Percentiles rank a stretch among this genome's conserved stretches.
These are phyloP conservation scores for Lobophora halterata DNA, from an alignment of 2,888 invertebrate species.

Conservation along the genomic window DNA sequence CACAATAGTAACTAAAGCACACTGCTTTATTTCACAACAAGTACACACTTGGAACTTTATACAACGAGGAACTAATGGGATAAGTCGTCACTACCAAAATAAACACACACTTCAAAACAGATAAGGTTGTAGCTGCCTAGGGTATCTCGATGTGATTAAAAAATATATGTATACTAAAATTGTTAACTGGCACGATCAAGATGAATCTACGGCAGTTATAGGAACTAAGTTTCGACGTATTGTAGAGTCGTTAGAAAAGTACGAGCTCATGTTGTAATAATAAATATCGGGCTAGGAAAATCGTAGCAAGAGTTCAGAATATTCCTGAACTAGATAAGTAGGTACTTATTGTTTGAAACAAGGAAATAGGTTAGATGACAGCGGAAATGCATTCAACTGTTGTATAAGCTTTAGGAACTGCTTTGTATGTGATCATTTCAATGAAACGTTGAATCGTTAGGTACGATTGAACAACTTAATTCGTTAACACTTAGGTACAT, in stretches of 20 bases:
- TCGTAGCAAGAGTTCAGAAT: too few relatives aligned
- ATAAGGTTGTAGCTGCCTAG: slow-evolving; percentile 15
- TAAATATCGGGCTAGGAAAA: too few relatives aligned
- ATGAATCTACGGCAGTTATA: too few relatives aligned
- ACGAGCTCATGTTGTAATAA: too few relatives aligned
- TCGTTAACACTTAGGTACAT: slow-evolving; percentile 17
- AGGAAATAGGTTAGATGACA: too few relatives aligned
- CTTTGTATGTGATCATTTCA: too few relatives aligned
- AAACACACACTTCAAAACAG: slow-evolving; percentile 13
- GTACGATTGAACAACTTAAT: slow-evolving; percentile 19
- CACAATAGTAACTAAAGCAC: slow-evolving; percentile 30
- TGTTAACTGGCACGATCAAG: slow-evolving; percentile 10
- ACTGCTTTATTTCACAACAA: slow-evolving; percentile 54
- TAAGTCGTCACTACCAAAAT: slow-evolving; percentile 45
- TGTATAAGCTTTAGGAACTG: too few relatives aligned
- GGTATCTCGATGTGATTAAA: slow-evolving; percentile 15
- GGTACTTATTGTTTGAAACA: too few relatives aligned
- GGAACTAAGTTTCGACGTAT: too few relatives aligned
- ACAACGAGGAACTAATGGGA: slow-evolving; percentile 50
- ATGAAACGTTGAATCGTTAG: slow-evolving; percentile 15
- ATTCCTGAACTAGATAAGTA: too few relatives aligned
- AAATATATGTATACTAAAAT: slow-evolving; percentile 20
- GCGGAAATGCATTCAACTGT: too few relatives aligned
- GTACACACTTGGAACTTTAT: slow-evolving; percentile 55
- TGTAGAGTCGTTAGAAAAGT: too few relatives aligned